Evolutionary conservation across 2,113 vertebrate species (phyloP).

Genomic region (Lamprologus tigripictilis): DNA sequence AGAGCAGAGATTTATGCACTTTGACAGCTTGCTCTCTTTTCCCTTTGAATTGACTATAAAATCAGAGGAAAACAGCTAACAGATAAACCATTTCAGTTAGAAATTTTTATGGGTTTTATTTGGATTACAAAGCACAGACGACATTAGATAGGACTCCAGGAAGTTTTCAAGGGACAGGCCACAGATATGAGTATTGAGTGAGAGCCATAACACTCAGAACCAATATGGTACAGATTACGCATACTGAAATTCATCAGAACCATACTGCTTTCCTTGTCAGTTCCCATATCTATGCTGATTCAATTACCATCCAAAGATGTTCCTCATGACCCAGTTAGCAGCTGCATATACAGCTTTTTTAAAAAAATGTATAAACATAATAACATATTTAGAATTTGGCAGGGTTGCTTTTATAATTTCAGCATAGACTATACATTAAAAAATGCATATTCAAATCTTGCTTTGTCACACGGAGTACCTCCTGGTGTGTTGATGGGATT

Average conservation of each 20-base stretch:
- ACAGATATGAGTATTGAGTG: neutral
- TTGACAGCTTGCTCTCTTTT: slow-evolving; percentile 10
- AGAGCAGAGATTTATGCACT: slow-evolving; percentile 9
- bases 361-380: accelerated
- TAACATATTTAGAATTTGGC: neutral
- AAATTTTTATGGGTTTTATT: slow-evolving; percentile 14
- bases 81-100: neutral
- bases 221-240: neutral
- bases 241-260: neutral
- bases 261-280: neutral
- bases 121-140: neutral
- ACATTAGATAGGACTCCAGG: slow-evolving; percentile 12
- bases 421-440: neutral
- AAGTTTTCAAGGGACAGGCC: neutral
- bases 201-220: neutral
- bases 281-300: slow-evolving; percentile 18
- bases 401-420: neutral
- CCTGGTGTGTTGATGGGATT: neutral
- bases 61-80: neutral
- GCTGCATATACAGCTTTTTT: neutral
- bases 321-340: neutral
- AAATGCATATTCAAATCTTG: neutral
- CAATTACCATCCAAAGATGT: neutral
- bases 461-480: neutral
- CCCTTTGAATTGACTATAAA: slow-evolving; percentile 15